These are phyloP conservation scores for Triplophysa tibetana DNA, from an alignment of 2,113 vertebrate species.

Conservation along the genomic window DNA sequence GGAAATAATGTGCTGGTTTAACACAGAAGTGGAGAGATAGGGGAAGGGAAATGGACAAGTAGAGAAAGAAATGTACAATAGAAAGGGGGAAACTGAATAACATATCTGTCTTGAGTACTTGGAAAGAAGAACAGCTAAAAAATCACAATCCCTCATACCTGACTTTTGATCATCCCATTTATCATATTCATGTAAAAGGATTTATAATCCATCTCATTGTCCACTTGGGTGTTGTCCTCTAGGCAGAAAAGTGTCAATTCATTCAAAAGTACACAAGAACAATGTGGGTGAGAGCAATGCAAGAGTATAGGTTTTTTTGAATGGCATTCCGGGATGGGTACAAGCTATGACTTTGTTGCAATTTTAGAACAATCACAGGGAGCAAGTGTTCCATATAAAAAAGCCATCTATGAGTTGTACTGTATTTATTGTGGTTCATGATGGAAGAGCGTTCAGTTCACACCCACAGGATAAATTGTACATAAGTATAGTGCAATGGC, in stretches of 20 bases:
- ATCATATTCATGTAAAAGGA: neutral
- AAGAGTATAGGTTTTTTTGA: neutral
- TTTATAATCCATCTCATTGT: neutral
- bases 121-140: neutral
- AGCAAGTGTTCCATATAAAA: neutral
- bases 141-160: neutral
- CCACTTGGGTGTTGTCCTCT: neutral
- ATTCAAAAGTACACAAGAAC: slow-evolving; percentile 53
- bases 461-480: no score
- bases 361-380: slow-evolving; percentile 14
- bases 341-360: slow-evolving; percentile 8
- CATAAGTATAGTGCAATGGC: neutral
- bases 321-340: neutral
- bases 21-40: neutral
- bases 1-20: neutral
- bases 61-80: neutral
- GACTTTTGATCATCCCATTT: neutral
- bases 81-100: neutral
- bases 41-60: neutral
- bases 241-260: slow-evolving; percentile 32
- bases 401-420: neutral
- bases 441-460: neutral
- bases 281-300: neutral
- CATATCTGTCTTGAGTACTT: no score
- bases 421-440: slow-evolving; percentile 8